A percentile compares a stretch with the other conserved stretches of the same genome.
Conservation (phyloP, 2,113 vertebrate genomes). For the Oriolus oriolus region DNA sequence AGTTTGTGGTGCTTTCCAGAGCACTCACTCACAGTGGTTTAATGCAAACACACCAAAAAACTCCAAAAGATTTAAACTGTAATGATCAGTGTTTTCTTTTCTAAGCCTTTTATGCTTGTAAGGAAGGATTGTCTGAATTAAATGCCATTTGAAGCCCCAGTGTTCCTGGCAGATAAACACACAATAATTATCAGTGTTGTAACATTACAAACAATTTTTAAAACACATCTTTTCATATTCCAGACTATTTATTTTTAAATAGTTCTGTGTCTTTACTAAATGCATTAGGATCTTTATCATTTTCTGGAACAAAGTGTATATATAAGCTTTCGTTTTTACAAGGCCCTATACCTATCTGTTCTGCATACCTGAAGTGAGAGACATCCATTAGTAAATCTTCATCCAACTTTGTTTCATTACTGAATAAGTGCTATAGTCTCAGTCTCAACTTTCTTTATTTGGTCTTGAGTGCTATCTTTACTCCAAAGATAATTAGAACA, state of each 20-base stretch:
- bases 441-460: background rate
- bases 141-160: background rate
- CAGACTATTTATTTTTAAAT: constrained; percentile 54
- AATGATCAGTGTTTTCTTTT: constrained; percentile 36
- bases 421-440: background rate
- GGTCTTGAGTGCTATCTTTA: background rate
- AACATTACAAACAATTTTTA: constrained; percentile 25
- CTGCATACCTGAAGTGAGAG: background rate
- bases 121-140: constrained; percentile 16
- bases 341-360: background rate
- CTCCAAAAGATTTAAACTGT: constrained; percentile 2
- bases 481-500: background rate
- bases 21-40: background rate
- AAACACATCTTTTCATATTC: constrained; percentile 8
- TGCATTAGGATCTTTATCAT: background rate
- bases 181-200: constrained; percentile 9
- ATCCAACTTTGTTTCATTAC: background rate
- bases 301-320: constrained; percentile 14
- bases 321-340: constrained; percentile 27
- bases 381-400: background rate
- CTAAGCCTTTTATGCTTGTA: background rate
- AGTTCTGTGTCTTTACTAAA: background rate
- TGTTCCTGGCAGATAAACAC: constrained; percentile 32
- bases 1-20: background rate
- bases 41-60: background rate